A percentile compares a stretch with the other conserved stretches of the same genome.
These are phyloP conservation scores for Nycteola revayana DNA, from an alignment of 2,888 invertebrate species.

Conservation along the genomic window DNA sequence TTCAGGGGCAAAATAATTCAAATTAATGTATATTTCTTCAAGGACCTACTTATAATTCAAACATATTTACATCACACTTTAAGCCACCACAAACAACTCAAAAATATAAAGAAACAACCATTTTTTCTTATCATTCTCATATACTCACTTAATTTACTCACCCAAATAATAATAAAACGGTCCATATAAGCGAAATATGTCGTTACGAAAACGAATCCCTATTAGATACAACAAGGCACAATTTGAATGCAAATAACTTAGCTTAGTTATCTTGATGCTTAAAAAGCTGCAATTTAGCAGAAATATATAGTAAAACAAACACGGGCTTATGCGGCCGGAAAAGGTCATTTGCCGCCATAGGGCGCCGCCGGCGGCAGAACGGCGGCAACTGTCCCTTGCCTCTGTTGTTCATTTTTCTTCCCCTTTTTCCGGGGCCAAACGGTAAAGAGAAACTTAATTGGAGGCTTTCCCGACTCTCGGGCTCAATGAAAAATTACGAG, in stretches of 20 bases:
- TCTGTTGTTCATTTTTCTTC: slow-evolving; percentile 76
- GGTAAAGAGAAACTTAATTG: slow-evolving; percentile 82
- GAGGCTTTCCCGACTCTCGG: slow-evolving; percentile 76
- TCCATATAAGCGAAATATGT: slow-evolving; percentile 19
- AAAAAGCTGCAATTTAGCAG: slow-evolving; percentile 36
- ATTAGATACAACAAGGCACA: slow-evolving; percentile 14
- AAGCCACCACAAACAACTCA: too few species aligned
- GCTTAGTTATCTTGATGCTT: slow-evolving; percentile 22
- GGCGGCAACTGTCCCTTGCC: slow-evolving; percentile 59
- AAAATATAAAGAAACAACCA: too few species aligned
- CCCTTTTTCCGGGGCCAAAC: slow-evolving; percentile 65
- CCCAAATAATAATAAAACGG: too few species aligned
- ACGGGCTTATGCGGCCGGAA: slow-evolving; percentile 34
- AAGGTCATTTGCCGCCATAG: slow-evolving; percentile 59
- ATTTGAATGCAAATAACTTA: slow-evolving; percentile 24
- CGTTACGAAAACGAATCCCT: slow-evolving; percentile 26
- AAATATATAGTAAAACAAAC: slow-evolving; percentile 37
- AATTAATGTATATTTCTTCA: too few species aligned
- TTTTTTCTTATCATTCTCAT: too few species aligned
- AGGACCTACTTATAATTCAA: too few species aligned
- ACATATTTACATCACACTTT: too few species aligned
- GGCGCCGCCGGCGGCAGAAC: slow-evolving; percentile 38
- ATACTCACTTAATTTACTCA: too few species aligned
- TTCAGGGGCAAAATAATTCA: too few species aligned
- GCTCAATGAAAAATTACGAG: slow-evolving; percentile 82